These are phyloP conservation scores for Hoplodrina ambigua DNA, from an alignment of 2,888 invertebrate species.

Conservation along the genomic window DNA sequence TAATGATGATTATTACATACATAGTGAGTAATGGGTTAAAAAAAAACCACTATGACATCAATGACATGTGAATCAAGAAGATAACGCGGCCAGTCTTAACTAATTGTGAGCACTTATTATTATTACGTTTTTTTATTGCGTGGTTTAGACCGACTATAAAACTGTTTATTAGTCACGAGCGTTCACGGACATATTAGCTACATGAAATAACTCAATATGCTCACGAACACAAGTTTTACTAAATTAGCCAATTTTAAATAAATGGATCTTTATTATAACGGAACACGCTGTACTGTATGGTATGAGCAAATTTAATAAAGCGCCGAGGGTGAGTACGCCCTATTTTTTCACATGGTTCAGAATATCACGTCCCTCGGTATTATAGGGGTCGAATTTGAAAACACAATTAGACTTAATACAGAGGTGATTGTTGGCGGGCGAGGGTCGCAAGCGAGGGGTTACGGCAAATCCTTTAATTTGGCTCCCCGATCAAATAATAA, in stretches of 20 bases:
- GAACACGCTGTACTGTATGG: conserved; percentile 74
- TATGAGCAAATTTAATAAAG: conserved; percentile 84
- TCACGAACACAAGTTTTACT: conserved; percentile 72
- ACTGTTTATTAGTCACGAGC: conserved; percentile 81
- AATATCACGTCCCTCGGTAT: conserved; percentile 80
- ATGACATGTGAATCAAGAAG: conserved; percentile 65
- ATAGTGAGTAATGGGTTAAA: conserved; percentile 7
- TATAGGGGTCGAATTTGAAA: conserved; percentile 89
- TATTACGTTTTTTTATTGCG: conserved; percentile 76
- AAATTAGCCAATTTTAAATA: conserved; percentile 65
- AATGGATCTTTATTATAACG: conserved; percentile 65
- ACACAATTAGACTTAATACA: conserved; percentile 91
- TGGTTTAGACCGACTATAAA: conserved; percentile 77
- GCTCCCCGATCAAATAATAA: conserved; percentile 90
- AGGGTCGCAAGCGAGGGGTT: conserved; percentile 88
- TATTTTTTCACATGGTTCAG: conserved; percentile 86
- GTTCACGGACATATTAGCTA: conserved; percentile 73
- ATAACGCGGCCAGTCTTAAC: conserved; percentile 60
- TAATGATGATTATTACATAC: conserved; percentile 30
- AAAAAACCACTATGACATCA: conserved; percentile 32
- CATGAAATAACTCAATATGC: conserved; percentile 73
- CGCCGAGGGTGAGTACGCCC: conserved; percentile 81
- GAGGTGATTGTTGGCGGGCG: conserved; percentile 89
- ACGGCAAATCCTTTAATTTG: conserved; percentile 90
- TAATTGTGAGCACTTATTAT: conserved; percentile 67